Evolutionary conservation across 2,113 vertebrate species (phyloP), one percentile per base, ranked within the genome.

Genomic region (Sarotherodon lohbergeri): DNA sequence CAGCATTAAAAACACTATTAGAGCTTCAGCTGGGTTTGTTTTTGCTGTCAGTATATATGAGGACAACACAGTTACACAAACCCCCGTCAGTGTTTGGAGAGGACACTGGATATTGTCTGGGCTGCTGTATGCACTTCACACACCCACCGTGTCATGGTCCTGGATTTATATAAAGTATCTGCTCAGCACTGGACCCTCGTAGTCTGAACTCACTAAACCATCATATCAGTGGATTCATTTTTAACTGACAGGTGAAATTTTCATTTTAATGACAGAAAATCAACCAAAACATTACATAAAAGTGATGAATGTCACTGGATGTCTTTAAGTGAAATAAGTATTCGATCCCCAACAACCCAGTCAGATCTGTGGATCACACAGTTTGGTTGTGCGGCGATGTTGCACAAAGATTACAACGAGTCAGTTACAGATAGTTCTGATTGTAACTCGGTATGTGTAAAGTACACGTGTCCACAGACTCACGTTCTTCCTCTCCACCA

Each of bases 151-250:
- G 12, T 34, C 57, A 10, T 32, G 14, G 6, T 71, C 39, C 66
- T 24, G 22, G 24, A 46, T 76, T 76, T 19, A 46, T 27, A 43
- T 5, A 43, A 71, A 43, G n/a, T 3, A 7, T 71, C 11, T 73
- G 5, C 17, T 46, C 22, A 27, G 41, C 41, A 16, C 9, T 46
- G 3, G 39, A 27, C 5, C 1, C 41, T 46, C 9, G 9, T 34
- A 63, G 22, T 46, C 41, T 76, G 41, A 29, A 48, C 41, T 48
- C 22, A 17, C 8, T 11, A 48, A 76, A 46, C 3, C 22, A 48
- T 46, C 41, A 46, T 27, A 73, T 73, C 41, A 27, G 0, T 46
- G 0, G 9, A 73, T 27, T 9, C 7, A 3, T 24, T 43, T 43
- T 43, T 43, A 71, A 71, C 5, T 43, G 39, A 24, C 39, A 16